Evolutionary conservation across 2,113 vertebrate species (phyloP), one percentile per base, ranked within the genome.

Genomic region (Uria aalge): DNA sequence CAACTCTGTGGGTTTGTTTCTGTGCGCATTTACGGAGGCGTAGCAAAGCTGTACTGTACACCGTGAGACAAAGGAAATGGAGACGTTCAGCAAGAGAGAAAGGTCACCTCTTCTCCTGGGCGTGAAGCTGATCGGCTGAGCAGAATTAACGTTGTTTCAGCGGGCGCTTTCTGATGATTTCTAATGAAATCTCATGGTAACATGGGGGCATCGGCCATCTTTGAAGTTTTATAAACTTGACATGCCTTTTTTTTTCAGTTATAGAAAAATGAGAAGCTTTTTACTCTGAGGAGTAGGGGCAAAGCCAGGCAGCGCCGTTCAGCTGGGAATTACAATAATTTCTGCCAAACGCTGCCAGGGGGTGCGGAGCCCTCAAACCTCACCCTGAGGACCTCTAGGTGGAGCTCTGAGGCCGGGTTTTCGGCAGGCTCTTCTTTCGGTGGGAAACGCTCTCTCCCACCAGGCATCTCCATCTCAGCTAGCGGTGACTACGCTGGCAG

Each of bases 341-440:
- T 47, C 18, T 91, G 56, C 63, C 57, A 1, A 14, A 21, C 5
- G 9, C 55, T 60, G 55, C 11, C n/a, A 1, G 21, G 19, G 32
- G 18, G 3, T 16, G 52, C 24, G 38, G 9, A 40, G 52, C 11
- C 45, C 63, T 30, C 41, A 12, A 7, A 32, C 26, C 47, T 26
- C 15, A 3, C 26, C 11, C 43, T 41, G 55, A 38, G 32, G 60
- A 26, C 97, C 98, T 90, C 97, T 98, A 98, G 98, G 94, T 98
- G 98, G 98, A 88, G 90, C 98, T 98, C 92, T 90, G 97, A 98
- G 97, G 97, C 98, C 94, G 77, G 82, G 66, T 88, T 98, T 98
- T 83, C 12, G 22, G 40, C 73, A 20, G 36, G 29, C 53, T 66
- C 38, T 5, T 38, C 36, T 11, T 17, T 18, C 38, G 19, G 47